Conservation (phyloP, 92 coral and sea anemone genomes). For the Zoanthus sociatus region DNA sequence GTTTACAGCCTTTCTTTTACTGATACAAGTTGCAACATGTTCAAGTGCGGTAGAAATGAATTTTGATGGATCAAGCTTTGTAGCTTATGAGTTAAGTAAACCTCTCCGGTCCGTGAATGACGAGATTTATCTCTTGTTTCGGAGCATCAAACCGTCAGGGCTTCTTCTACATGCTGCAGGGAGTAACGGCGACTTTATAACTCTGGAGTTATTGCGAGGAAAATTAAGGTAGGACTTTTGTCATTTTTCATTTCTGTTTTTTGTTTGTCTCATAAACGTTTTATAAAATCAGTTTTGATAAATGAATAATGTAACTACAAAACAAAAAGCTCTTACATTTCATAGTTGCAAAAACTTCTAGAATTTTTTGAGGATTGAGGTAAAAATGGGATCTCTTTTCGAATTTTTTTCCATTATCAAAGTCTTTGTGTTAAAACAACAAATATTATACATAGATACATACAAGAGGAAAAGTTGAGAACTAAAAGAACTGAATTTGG, state of each 20-base stretch:
- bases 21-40: conserved; percentile 42
- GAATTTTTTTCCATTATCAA: background rate
- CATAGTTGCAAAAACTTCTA: background rate
- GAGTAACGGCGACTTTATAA: conserved; percentile 80
- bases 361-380: background rate
- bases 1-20: background rate
- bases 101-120: conserved; percentile 57
- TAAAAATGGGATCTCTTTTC: background rate
- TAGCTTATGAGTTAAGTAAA: conserved; percentile 66
- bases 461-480: background rate
- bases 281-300: conserved; percentile 19
- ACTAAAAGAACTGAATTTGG: conserved; percentile 64
- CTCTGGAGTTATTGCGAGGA: conserved; percentile 91
- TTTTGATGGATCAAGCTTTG: conserved; percentile 80
- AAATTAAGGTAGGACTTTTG: conserved; percentile 82
- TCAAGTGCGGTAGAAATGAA: conserved; percentile 44
- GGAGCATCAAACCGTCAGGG: conserved; percentile 88
- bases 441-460: conserved; percentile 15
- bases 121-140: conserved; percentile 70
- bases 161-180: conserved; percentile 86
- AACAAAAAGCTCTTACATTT: background rate
- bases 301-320: background rate
- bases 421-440: conserved; percentile 15
- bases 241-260: conserved; percentile 1
- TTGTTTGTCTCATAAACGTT: conserved; percentile 18